A percentile compares a stretch with the other conserved stretches of the same genome.
Evolutionary conservation across 2,113 vertebrate genomes (phyloP).

Genomic region (Hypanus sabinus): DNA sequence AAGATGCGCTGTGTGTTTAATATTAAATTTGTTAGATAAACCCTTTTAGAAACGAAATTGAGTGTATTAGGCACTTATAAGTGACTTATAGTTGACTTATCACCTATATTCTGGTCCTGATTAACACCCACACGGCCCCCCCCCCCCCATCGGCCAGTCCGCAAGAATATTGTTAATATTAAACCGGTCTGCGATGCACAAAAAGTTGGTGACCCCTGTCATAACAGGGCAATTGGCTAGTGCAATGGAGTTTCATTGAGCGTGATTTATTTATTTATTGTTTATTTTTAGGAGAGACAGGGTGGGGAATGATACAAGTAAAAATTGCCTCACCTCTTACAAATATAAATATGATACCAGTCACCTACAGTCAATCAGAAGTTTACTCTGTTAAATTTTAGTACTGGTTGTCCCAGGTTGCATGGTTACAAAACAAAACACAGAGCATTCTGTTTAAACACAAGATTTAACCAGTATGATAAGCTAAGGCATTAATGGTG

Average conservation of each 20-base stretch:
- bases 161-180: too few species aligned
- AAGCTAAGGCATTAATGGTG: background rate
- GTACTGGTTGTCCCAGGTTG: background rate
- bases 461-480: background rate
- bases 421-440: background rate
- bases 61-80: too few species aligned
- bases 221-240: background rate
- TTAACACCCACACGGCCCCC: too few species aligned
- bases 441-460: background rate
- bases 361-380: background rate
- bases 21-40: too few species aligned
- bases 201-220: too few species aligned
- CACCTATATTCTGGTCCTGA: too few species aligned
- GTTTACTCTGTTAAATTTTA: constrained; percentile 1
- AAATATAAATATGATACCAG: background rate
- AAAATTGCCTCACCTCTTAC: background rate
- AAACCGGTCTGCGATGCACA: too few species aligned
- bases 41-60: too few species aligned
- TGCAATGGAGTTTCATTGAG: background rate
- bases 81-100: too few species aligned
- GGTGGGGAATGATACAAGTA: background rate
- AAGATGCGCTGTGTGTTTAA: too few species aligned
- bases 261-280: too few species aligned
- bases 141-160: too few species aligned
- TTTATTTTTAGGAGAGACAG: background rate